These are phyloP conservation scores for Helicoverpa armigera DNA, from an alignment of 1,140 invertebrate species.

Conservation along the genomic window DNA sequence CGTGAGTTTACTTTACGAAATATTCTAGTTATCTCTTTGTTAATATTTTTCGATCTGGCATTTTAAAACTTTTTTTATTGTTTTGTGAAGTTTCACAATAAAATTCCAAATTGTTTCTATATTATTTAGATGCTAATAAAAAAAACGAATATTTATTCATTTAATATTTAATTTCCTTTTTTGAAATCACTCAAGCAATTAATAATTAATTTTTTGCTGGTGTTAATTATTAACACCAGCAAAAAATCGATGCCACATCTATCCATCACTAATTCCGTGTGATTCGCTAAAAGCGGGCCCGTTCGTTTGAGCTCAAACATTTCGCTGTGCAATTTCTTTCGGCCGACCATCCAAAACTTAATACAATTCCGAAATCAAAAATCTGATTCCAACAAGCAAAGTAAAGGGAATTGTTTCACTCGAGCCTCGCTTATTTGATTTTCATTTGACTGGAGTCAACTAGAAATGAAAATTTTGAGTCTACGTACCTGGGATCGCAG, in stretches of 20 bases:
- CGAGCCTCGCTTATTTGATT: constrained; percentile 50
- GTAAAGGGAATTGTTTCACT: constrained; percentile 51
- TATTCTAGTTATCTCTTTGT: background rate
- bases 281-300: constrained; percentile 26
- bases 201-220: no score
- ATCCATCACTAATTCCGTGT: background rate
- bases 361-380: constrained; percentile 56
- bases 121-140: no score
- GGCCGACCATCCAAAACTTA: constrained; percentile 45
- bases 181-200: no score
- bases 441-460: constrained; percentile 50
- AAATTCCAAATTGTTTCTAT: no score
- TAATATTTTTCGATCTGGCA: background rate
- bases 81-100: no score
- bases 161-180: no score
- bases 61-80: no score
- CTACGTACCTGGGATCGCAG: background rate
- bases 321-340: constrained; percentile 37
- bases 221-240: no score
- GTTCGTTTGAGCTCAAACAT: constrained; percentile 40
- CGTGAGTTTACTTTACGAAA: background rate
- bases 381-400: constrained; percentile 49
- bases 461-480: constrained; percentile 52
- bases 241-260: background rate
- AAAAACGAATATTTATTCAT: no score